phyloP scores from a whole-genome alignment of 2,888 invertebrate species.

The Euproctis similis region DNA sequence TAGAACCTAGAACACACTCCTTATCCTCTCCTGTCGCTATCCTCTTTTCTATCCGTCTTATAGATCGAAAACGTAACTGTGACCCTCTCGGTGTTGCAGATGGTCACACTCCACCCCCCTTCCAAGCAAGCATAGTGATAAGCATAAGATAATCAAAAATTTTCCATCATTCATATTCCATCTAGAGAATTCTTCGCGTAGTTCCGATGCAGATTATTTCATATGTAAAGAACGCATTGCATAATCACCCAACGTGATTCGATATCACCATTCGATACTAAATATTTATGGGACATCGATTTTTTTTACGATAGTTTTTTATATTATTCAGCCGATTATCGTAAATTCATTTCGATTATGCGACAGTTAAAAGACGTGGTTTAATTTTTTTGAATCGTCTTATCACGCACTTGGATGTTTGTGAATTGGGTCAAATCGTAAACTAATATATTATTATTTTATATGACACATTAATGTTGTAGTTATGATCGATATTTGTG shows the following conservation, averaged over 20 bases:
- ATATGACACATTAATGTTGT: too few species aligned
- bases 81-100: too few species aligned
- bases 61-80: too few species aligned
- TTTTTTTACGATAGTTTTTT: slow-evolving; percentile 56
- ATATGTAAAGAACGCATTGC: slow-evolving; percentile 70
- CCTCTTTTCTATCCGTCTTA: too few species aligned
- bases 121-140: too few species aligned
- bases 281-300: slow-evolving; percentile 63
- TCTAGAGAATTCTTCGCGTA: slow-evolving; percentile 64
- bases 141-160: too few species aligned
- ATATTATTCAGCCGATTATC: slow-evolving; percentile 34
- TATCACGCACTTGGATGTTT: not conserved
- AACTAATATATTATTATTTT: too few species aligned
- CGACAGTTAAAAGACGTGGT: slow-evolving; percentile 20
- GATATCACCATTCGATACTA: slow-evolving; percentile 64
- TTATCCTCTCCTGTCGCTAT: too few species aligned
- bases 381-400: not conserved
- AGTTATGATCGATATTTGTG: too few species aligned
- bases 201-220: slow-evolving; percentile 68
- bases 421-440: not conserved
- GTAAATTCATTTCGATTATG: slow-evolving; percentile 41
- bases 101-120: too few species aligned
- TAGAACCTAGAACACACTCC: too few species aligned
- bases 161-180: slow-evolving; percentile 70
- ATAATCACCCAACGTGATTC: slow-evolving; percentile 71